phyloP scores from a whole-genome alignment of 2,888 invertebrate species.

The Andrena flavipes region DNA sequence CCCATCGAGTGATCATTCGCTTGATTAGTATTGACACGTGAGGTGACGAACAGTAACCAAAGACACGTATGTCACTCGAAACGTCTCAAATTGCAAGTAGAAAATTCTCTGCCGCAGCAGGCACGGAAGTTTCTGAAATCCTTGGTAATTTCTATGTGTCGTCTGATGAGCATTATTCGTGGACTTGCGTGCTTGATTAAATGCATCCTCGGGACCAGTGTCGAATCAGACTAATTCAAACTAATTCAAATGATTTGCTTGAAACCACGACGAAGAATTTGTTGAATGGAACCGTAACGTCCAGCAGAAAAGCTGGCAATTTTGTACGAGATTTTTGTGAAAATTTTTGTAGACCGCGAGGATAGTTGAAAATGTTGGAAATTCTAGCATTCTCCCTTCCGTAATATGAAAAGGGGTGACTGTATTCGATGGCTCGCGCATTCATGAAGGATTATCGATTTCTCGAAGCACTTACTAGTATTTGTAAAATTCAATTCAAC shows the following conservation, averaged over 20 bases:
- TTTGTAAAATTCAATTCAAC: no score
- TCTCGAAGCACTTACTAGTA: no score
- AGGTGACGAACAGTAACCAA: background rate
- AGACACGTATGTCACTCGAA: background rate
- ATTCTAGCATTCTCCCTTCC: no score
- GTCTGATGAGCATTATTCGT: background rate
- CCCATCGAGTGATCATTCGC: background rate
- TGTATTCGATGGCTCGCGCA: no score
- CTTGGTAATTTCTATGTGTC: background rate
- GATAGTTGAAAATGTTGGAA: no score
- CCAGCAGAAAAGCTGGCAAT: background rate
- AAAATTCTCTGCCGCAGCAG: no score
- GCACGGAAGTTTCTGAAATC: background rate
- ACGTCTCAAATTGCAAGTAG: no score
- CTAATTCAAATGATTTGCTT: background rate
- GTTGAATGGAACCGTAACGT: background rate
- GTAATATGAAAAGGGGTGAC: no score
- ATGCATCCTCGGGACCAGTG: background rate
- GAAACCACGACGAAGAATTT: background rate
- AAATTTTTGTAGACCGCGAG: no score
- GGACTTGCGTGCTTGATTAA: background rate
- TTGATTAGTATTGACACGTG: conserved; percentile 12
- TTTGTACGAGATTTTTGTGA: background rate
- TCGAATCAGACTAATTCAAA: no score
- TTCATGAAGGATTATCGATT: no score